phyloP scores from a whole-genome alignment of 2,113 vertebrate species.

The Zootoca vivipara region DNA sequence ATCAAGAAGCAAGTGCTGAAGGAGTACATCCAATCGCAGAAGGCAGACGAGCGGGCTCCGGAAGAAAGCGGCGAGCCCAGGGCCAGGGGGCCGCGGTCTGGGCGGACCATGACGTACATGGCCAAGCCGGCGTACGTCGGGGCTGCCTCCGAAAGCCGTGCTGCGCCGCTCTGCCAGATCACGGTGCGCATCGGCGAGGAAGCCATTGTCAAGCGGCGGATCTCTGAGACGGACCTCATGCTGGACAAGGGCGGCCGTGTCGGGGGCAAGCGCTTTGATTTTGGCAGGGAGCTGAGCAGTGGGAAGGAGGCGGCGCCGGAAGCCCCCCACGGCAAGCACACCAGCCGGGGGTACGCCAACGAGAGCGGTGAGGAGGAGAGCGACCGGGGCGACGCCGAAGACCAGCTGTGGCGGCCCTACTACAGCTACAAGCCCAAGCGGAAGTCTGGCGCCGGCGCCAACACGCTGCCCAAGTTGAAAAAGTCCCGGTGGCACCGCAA shows the following conservation, averaged over 20 bases:
- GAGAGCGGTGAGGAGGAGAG: slow-evolving; percentile 82
- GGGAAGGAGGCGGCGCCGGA: slow-evolving; percentile 51
- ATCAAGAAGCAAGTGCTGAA: slow-evolving; percentile 74
- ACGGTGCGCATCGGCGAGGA: slow-evolving; percentile 93
- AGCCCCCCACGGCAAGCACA: slow-evolving; percentile 51
- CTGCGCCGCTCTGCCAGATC: slow-evolving; percentile 89
- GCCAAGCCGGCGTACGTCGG: slow-evolving; percentile 79
- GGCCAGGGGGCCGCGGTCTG: slow-evolving; percentile 70
- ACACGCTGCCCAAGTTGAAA: slow-evolving; percentile 74
- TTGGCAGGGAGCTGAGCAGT: slow-evolving; percentile 36
- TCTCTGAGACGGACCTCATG: slow-evolving; percentile 89
- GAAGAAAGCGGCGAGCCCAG: slow-evolving; percentile 43
- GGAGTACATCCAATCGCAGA: slow-evolving; percentile 59
- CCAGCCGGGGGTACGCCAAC: slow-evolving; percentile 72
- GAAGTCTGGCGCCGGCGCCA: slow-evolving; percentile 56
- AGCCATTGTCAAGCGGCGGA: slow-evolving; percentile 90
- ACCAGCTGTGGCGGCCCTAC: slow-evolving; percentile 90
- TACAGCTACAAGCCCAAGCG: slow-evolving; percentile 91
- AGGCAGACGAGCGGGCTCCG: slow-evolving; percentile 41
- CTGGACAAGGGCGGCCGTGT: slow-evolving; percentile 77
- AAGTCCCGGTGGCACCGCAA: slow-evolving; percentile 78
- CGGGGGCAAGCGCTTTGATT: slow-evolving; percentile 70
- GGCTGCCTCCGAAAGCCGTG: slow-evolving; percentile 71
- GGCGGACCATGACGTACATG: slow-evolving; percentile 78
- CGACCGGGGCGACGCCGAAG: slow-evolving; percentile 82